These are phyloP conservation scores for Pseudachorutes palmiensis DNA, from an alignment of 1,140 invertebrate genomes.

Conservation along the genomic window DNA sequence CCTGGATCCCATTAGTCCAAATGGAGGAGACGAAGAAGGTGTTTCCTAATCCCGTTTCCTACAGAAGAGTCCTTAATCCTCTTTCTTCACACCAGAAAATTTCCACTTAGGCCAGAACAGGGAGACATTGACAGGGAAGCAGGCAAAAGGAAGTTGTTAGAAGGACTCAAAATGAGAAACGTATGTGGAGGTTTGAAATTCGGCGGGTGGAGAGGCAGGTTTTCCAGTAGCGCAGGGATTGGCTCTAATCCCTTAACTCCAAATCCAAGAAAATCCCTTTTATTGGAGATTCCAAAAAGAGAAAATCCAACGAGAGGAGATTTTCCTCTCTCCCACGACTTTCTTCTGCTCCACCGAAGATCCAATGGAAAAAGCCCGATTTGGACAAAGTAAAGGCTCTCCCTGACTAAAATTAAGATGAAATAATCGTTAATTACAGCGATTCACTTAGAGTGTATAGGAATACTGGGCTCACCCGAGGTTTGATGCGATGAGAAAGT, in stretches of 20 bases:
- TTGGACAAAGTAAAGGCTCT: no score
- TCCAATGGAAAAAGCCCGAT: neutral
- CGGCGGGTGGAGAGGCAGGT: neutral
- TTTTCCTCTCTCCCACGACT: neutral
- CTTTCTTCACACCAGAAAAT: neutral
- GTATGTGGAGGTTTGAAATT: no score
- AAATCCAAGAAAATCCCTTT: conserved; percentile 2
- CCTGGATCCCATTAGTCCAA: conserved; percentile 37
- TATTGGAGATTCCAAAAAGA: neutral
- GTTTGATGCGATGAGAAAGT: no score
- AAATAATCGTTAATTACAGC: no score
- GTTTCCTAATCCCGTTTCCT: conserved; percentile 38
- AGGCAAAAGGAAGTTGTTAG: no score
- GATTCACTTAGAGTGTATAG: no score
- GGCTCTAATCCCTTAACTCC: neutral
- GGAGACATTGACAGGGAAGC: neutral
- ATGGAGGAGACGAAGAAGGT: conserved; percentile 46
- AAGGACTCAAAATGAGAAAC: no score
- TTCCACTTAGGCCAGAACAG: neutral
- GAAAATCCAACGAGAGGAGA: conserved; percentile 1
- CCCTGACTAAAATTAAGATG: no score
- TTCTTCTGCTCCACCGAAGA: neutral
- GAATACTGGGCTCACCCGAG: no score
- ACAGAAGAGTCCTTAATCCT: neutral
- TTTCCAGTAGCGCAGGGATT: neutral